Evolutionary conservation across 1,140 invertebrate genomes (phyloP).

Genomic region (Rhyzopertha dominica): DNA sequence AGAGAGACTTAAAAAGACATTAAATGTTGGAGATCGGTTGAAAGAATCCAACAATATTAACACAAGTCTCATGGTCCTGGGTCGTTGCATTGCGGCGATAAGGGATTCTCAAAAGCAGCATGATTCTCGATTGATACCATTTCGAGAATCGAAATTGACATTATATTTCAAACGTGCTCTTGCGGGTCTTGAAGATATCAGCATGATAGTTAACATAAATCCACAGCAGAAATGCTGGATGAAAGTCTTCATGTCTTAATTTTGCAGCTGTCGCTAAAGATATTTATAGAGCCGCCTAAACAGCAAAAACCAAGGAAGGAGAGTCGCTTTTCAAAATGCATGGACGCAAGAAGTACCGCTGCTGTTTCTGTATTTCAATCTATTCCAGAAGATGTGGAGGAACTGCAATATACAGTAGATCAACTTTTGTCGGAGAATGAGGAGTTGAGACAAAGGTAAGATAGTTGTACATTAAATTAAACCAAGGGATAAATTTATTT

Average conservation of each 20-base stretch:
- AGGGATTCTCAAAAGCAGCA: constrained; percentile 44
- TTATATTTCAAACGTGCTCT: constrained; percentile 59
- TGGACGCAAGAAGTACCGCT: no score
- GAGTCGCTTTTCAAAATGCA: no score
- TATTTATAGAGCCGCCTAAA: no score
- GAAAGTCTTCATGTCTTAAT: constrained; percentile 77
- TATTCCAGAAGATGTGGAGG: no score
- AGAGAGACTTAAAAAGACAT: constrained; percentile 80
- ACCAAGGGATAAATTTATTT: no score
- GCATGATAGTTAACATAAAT: constrained; percentile 80
- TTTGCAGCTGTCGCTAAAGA: constrained; percentile 71
- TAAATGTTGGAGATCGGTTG: constrained; percentile 74
- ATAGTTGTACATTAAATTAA: no score
- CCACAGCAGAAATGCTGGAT: constrained; percentile 63
- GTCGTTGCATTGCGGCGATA: constrained; percentile 47
- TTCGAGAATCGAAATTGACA: constrained; percentile 82
- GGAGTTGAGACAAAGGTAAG: no score
- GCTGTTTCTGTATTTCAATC: no score
- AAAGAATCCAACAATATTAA: constrained; percentile 90
- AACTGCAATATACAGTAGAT: no score
- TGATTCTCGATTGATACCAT: constrained; percentile 54
- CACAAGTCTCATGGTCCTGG: constrained; percentile 78
- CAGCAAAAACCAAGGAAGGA: no score
- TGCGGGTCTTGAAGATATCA: constrained; percentile 63
- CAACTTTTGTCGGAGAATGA: no score